phyloP scores from a whole-genome alignment of 2,113 vertebrate genomes.

The Triplophysa tibetana region DNA sequence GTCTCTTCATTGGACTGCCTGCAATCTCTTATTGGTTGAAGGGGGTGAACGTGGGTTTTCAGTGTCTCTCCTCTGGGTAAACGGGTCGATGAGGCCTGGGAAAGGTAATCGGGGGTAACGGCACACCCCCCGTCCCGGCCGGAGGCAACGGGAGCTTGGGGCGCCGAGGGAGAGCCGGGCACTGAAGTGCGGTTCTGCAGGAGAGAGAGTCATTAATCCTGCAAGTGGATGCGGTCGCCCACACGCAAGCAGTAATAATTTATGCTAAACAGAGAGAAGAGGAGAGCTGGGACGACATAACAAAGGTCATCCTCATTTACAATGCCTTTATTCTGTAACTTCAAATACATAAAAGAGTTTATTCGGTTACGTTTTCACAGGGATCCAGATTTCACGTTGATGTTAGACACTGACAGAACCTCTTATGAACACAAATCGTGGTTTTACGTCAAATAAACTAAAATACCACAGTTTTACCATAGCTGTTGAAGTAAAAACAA shows the following conservation, averaged over 20 bases:
- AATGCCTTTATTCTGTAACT: neutral
- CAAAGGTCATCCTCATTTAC: constrained; percentile 26
- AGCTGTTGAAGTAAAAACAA: too few species aligned
- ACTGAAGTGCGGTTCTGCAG: constrained; percentile 7
- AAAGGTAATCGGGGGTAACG: constrained; percentile 29
- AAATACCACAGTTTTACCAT: too few species aligned
- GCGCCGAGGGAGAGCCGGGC: constrained; percentile 8
- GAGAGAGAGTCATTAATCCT: constrained; percentile 20
- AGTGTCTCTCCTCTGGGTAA: neutral
- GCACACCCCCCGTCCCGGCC: neutral
- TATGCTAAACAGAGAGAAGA: constrained; percentile 32
- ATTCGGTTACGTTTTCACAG: too few species aligned
- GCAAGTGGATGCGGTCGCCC: constrained; percentile 19
- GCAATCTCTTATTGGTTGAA: neutral
- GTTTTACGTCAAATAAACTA: too few species aligned
- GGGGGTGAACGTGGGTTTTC: neutral
- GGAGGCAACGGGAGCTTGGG: neutral
- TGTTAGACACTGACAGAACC: neutral
- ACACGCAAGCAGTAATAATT: constrained; percentile 25
- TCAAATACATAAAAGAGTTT: neutral
- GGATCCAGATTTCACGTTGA: neutral
- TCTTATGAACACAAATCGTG: too few species aligned
- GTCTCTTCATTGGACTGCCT: neutral
- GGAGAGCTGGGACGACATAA: constrained; percentile 10
- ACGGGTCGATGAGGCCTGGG: constrained; percentile 2